phyloP scores from a whole-genome alignment of 2,797 vertebrate genomes.

The Hoplostethus atlanticus region DNA sequence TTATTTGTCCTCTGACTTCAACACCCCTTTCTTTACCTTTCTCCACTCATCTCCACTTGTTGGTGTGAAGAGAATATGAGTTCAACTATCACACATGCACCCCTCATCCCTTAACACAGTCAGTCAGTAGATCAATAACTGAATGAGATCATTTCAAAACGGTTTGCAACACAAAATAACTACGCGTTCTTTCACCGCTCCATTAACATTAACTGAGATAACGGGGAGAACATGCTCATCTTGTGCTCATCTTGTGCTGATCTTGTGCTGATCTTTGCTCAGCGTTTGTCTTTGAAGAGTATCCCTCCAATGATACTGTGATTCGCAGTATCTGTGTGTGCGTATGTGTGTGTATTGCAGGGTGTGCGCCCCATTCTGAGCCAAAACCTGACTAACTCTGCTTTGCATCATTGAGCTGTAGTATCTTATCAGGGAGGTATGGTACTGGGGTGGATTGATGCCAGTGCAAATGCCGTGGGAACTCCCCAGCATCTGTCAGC shows the following conservation, averaged over 20 bases:
- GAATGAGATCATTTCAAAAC: not conserved
- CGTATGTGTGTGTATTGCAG: not conserved
- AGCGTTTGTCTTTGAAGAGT: constrained; percentile 10
- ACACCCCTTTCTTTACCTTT: not conserved
- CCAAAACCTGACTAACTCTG: constrained; percentile 10
- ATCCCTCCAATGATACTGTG: constrained; percentile 5
- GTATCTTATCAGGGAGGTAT: constrained; percentile 35
- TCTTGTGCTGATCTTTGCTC: constrained; percentile 9
- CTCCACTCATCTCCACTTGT: constrained; percentile 27
- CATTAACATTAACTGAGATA: not conserved
- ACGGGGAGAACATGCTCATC: constrained; percentile 3
- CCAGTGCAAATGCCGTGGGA: not conserved
- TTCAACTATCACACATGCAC: not conserved
- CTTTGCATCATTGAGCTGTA: constrained; percentile 1
- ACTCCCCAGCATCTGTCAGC: constrained; percentile 22
- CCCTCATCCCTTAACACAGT: not conserved
- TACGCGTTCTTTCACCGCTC: not conserved
- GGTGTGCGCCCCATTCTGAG: not conserved
- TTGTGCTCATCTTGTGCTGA: too few relatives aligned
- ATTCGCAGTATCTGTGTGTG: constrained; percentile 7
- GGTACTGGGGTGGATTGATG: not conserved
- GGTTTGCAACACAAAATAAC: not conserved
- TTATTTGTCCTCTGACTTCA: constrained; percentile 15
- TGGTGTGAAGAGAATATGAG: not conserved
- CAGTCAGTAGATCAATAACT: not conserved